Conservation (phyloP, 1,140 invertebrate species). For the Pteromalus puparum region DNA sequence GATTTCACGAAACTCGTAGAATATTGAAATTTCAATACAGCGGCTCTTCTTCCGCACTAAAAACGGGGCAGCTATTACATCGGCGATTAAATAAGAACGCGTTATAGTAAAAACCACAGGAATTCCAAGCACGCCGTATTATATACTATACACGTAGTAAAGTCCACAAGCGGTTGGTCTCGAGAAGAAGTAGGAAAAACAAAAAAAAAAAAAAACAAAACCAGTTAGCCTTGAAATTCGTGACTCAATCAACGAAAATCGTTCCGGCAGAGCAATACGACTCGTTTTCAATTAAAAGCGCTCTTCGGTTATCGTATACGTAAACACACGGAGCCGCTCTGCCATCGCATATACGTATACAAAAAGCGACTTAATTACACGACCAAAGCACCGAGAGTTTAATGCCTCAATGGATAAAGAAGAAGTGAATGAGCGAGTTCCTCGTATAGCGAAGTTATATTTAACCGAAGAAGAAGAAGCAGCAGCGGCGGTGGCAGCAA, state of each 20-base stretch:
- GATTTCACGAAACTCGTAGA: no score
- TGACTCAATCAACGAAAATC: conserved; percentile 26
- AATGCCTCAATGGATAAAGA: conserved; percentile 19
- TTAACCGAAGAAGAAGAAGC: neutral
- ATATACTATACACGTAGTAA: neutral
- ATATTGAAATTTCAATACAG: no score
- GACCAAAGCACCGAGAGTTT: neutral
- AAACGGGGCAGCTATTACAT: no score
- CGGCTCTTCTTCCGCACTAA: no score
- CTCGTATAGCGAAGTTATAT: neutral
- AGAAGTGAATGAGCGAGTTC: conserved; percentile 20
- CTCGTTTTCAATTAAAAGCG: conserved; percentile 9
- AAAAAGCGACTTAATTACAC: conserved; percentile 17
- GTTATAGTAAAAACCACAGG: no score
- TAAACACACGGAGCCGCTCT: neutral
- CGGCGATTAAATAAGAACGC: no score
- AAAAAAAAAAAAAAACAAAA: neutral
- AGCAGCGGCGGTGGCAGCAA: neutral
- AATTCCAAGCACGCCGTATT: no score
- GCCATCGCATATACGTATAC: neutral
- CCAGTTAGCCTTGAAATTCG: neutral
- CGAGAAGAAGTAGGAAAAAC: no score
- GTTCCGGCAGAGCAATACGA: neutral
- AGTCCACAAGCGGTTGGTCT: neutral
- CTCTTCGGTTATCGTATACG: neutral